Percentiles rank a stretch among this genome's conserved stretches.
These are phyloP conservation scores for Epiblema foenella DNA, from an alignment of 2,888 invertebrate species.

Conservation along the genomic window DNA sequence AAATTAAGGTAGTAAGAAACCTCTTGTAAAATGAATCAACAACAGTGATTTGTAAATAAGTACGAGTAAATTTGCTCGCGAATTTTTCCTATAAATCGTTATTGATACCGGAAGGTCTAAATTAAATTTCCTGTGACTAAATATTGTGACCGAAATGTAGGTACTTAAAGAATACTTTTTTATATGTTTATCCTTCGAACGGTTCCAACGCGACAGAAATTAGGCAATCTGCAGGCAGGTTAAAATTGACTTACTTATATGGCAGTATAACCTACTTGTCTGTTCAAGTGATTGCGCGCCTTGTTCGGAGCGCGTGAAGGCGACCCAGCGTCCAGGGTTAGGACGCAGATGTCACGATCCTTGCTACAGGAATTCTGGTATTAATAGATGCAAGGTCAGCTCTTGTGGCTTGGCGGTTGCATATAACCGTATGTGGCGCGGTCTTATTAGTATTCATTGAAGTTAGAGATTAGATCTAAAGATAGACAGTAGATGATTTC, in stretches of 20 bases:
- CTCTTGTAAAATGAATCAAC: constrained; percentile 6
- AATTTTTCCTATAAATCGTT: not conserved
- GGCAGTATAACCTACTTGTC: constrained; percentile 38
- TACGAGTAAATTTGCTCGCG: too few relatives aligned
- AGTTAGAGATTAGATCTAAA: constrained; percentile 8
- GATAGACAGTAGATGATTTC: not conserved
- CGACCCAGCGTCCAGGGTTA: constrained; percentile 48
- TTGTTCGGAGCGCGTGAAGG: constrained; percentile 44
- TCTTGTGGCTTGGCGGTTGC: constrained; percentile 52
- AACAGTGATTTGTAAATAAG: constrained; percentile 13
- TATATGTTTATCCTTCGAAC: constrained; percentile 20
- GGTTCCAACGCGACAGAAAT: constrained; percentile 26
- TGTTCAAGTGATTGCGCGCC: constrained; percentile 40
- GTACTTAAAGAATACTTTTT: not conserved
- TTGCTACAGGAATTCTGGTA: constrained; percentile 61
- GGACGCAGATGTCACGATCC: constrained; percentile 62
- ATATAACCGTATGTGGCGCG: constrained; percentile 48
- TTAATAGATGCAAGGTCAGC: constrained; percentile 73
- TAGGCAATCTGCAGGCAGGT: constrained; percentile 38
- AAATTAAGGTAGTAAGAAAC: constrained; percentile 14
- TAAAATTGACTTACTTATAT: constrained; percentile 39
- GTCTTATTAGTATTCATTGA: constrained; percentile 29
- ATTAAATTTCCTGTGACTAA: too few relatives aligned
- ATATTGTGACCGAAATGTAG: too few relatives aligned
- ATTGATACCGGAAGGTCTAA: too few relatives aligned